Conservation (phyloP, 2,797 vertebrate genomes). For the Momotus momota region DNA sequence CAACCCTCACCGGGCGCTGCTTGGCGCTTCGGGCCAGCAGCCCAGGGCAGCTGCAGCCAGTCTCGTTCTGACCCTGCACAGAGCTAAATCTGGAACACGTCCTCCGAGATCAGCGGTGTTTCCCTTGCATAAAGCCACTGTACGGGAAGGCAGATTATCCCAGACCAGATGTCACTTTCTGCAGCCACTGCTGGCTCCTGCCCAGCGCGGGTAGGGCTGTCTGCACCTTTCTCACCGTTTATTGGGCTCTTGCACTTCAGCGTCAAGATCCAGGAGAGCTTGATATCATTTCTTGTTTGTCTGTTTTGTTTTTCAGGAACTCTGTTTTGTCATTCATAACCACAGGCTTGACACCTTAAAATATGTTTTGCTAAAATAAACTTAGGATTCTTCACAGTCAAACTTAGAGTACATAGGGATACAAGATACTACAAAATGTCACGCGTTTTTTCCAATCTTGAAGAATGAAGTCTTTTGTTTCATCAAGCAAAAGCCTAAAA, state of each 20-base stretch:
- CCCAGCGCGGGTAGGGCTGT: fast-evolving
- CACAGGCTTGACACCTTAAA: background rate
- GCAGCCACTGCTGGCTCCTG: background rate
- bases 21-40: background rate
- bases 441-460: background rate
- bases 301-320: background rate
- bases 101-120: background rate
- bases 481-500: background rate
- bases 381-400: background rate
- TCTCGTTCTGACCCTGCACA: background rate
- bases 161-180: conserved; percentile 44
- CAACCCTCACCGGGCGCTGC: background rate
- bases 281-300: background rate
- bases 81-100: conserved; percentile 63
- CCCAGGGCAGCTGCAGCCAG: background rate
- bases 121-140: background rate
- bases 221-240: background rate
- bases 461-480: background rate
- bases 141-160: background rate
- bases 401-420: background rate
- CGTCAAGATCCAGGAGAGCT: fast-evolving
- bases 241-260: background rate
- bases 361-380: background rate
- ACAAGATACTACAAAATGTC: background rate
- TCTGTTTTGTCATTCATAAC: fast-evolving